Evolutionary conservation across 1,140 invertebrate genomes (phyloP), one percentile per base, ranked within the genome.

Genomic region (Eriosoma lanigerum): DNA sequence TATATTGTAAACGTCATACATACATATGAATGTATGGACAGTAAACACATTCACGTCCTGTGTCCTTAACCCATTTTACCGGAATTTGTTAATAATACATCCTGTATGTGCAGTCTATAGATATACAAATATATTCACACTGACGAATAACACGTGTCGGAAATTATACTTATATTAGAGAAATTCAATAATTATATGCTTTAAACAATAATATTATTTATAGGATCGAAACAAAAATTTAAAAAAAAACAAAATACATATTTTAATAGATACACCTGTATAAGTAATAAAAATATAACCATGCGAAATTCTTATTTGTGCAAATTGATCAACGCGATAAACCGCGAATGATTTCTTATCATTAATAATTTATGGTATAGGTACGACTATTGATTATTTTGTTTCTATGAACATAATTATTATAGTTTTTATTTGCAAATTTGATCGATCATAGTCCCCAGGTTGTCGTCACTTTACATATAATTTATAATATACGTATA

Each of bases 11-110:
- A 24, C 26, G 48, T 32, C 24, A 3, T 6, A 24, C 8, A 15
- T 64, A 1, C 21, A 24, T 68, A 48, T 3, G 24, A 26, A 13
- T 32, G n/a, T 44, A 66, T 48, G 13, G 46, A 46, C 21, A 48
- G 3, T 19, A 10, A 10, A 12, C 17, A 72, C 68, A 52, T 72
- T 72, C 68, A 72, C 68, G 68, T 72, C 68, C 19, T 52, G 19
- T 29, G 68, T 52, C 68, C 68, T 72, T 72, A 72, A 72, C 68
- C 68, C 48, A 72, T 72, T 72, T 72, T 17, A 29, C n/a, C 17
- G 68, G 6, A 15, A 50, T 50, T 38, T 21, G 21, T 70, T 19
- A 50, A 70, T 26, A 24, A 56, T 56, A 60, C 24, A 62, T 62
- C 54, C 54, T 58, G 29, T 32, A 29, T 62, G 9, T 24, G 15